These are phyloP conservation scores for Athalia circularis DNA, from an alignment of 2,888 invertebrate species.

Conservation along the genomic window DNA sequence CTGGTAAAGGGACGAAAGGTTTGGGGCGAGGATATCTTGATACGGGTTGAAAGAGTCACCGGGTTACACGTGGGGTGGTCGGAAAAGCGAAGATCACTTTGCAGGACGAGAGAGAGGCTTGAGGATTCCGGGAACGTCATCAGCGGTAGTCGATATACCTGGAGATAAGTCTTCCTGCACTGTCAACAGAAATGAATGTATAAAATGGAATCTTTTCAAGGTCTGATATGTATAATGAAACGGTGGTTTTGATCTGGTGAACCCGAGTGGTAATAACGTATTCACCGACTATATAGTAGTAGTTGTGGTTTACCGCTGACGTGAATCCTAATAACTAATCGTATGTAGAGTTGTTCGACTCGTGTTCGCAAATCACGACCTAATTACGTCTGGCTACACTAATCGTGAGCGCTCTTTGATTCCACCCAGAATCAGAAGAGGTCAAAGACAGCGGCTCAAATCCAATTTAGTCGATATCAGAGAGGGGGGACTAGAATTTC, in stretches of 20 bases:
- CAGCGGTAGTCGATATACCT: conserved; percentile 3
- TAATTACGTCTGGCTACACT: conserved; percentile 30
- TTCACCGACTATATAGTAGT: background rate
- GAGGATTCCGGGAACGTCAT: conserved; percentile 20
- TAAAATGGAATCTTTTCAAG: conserved; percentile 28
- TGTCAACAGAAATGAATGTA: conserved; percentile 31
- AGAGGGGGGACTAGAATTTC: background rate
- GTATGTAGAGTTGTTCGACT: conserved; percentile 18
- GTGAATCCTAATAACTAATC: conserved; percentile 18
- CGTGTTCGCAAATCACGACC: conserved; percentile 17
- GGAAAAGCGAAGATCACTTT: conserved; percentile 2
- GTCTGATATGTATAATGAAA: background rate
- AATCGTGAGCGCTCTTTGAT: conserved; percentile 28
- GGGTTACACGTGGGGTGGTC: conserved; percentile 5
- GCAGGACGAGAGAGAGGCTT: background rate
- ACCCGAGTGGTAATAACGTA: background rate
- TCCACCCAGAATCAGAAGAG: background rate
- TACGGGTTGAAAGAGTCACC: conserved; percentile 21
- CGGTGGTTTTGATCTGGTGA: conserved; percentile 1
- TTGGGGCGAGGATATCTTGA: conserved; percentile 29
- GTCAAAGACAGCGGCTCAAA: conserved; percentile 15
- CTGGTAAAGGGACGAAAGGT: conserved; percentile 17
- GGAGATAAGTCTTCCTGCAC: conserved; percentile 26
- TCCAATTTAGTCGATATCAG: conserved; percentile 17
- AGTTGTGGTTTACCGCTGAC: conserved; percentile 2